Conservation (phyloP, 2,888 invertebrate species). For the Tuberolachnus salignus region DNA sequence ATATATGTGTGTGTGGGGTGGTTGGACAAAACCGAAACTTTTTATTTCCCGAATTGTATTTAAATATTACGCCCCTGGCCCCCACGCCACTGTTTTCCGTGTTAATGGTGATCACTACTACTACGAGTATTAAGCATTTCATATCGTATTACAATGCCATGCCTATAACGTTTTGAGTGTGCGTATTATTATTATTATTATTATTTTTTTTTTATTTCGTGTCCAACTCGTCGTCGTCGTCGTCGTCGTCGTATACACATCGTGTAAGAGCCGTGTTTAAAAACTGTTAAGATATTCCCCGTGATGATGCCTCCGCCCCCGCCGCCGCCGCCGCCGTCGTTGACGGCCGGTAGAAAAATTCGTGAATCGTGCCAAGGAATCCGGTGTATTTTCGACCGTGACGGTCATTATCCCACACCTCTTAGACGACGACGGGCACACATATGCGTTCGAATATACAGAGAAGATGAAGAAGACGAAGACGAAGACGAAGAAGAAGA, state of each 20-base stretch:
- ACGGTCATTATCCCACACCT: constrained; percentile 54
- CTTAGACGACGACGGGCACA: neutral
- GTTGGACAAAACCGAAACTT: too few relatives aligned
- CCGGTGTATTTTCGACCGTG: constrained; percentile 54
- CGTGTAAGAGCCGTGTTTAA: constrained; percentile 15
- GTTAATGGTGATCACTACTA: too few relatives aligned
- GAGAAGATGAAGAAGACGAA: too few relatives aligned
- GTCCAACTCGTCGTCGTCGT: too few relatives aligned
- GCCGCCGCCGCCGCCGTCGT: neutral
- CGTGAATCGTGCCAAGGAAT: constrained; percentile 56
- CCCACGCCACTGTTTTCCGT: too few relatives aligned
- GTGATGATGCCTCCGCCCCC: neutral
- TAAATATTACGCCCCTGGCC: too few relatives aligned
- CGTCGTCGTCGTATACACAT: constrained; percentile 19
- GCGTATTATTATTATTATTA: too few relatives aligned
- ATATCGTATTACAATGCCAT: too few relatives aligned
- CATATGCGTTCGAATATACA: too few relatives aligned
- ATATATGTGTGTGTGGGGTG: too few relatives aligned
- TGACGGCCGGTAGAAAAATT: constrained; percentile 47
- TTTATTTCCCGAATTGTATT: too few relatives aligned
- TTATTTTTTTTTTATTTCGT: neutral
- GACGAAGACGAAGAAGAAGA: neutral
- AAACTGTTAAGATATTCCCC: constrained; percentile 41
- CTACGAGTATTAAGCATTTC: too few relatives aligned
- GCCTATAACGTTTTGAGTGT: neutral